Conservation (phyloP, 2,797 vertebrate genomes). For the Synaphobranchus kaupii region DNA sequence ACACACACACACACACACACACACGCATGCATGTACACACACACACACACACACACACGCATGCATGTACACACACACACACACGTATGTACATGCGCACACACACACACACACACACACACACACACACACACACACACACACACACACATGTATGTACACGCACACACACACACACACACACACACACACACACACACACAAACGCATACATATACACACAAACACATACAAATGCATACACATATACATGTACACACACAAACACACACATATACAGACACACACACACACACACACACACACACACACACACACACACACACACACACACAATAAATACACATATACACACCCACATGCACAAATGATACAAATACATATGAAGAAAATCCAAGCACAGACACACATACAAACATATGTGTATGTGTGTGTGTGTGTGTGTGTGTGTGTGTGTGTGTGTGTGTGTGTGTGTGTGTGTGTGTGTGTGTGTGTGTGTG, state of each 20-base stretch:
- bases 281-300: neutral
- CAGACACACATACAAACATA: neutral
- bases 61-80: conserved; percentile 19
- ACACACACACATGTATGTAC: neutral
- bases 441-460: no score
- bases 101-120: neutral
- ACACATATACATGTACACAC: neutral
- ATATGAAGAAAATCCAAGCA: no score
- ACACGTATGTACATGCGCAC: no score
- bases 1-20: no score
- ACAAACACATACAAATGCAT: neutral
- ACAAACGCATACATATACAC: conserved; percentile 30
- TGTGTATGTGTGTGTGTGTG: no score
- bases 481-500: no score
- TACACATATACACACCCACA: no score
- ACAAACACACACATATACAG: neutral
- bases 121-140: neutral
- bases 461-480: no score
- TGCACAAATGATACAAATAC: no score
- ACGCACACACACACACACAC: neutral
- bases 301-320: neutral
- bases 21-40: neutral
- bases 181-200: neutral
- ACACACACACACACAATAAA: neutral
- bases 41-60: conserved; percentile 9